phyloP scores from a whole-genome alignment of 2,888 invertebrate species.

The Campopleginae sp. region DNA sequence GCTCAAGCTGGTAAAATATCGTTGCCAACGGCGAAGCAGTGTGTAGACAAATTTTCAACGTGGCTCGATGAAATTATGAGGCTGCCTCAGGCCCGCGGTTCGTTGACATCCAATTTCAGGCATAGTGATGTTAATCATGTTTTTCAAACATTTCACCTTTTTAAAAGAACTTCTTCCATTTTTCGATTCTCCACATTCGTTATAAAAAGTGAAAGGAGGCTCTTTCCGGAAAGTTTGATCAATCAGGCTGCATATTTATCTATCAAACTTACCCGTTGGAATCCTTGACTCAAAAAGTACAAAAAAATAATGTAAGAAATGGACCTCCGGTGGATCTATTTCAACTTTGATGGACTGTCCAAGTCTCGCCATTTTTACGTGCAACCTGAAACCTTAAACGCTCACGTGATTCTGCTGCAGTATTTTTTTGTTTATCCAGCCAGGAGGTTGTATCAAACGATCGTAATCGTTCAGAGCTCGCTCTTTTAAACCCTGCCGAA shows the following conservation, averaged over 20 bases:
- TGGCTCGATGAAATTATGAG: slow-evolving; percentile 26
- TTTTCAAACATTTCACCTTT: not conserved
- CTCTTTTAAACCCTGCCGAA: slow-evolving; percentile 41
- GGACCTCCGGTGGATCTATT: not conserved
- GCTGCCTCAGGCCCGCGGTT: slow-evolving; percentile 26
- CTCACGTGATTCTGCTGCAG: slow-evolving; percentile 39
- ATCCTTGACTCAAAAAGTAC: not conserved
- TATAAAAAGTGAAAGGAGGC: not conserved
- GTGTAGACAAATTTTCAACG: slow-evolving; percentile 50
- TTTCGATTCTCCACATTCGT: not conserved
- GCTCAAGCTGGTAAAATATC: slow-evolving; percentile 17
- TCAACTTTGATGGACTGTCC: not conserved
- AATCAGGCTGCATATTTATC: not conserved
- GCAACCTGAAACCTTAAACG: slow-evolving; percentile 28
- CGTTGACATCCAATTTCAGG: slow-evolving; percentile 47
- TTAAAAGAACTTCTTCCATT: not conserved
- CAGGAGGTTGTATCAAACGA: slow-evolving; percentile 19
- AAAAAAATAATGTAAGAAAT: not conserved
- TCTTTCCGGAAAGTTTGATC: not conserved
- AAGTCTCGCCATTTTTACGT: slow-evolving; percentile 16
- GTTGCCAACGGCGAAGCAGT: slow-evolving; percentile 19
- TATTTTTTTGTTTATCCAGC: not conserved
- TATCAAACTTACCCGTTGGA: not conserved
- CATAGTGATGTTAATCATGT: not conserved
- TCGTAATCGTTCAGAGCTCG: slow-evolving; percentile 40